Evolutionary conservation across 2,888 invertebrate species (phyloP).

Genomic region (Philopedon plagiatum): DNA sequence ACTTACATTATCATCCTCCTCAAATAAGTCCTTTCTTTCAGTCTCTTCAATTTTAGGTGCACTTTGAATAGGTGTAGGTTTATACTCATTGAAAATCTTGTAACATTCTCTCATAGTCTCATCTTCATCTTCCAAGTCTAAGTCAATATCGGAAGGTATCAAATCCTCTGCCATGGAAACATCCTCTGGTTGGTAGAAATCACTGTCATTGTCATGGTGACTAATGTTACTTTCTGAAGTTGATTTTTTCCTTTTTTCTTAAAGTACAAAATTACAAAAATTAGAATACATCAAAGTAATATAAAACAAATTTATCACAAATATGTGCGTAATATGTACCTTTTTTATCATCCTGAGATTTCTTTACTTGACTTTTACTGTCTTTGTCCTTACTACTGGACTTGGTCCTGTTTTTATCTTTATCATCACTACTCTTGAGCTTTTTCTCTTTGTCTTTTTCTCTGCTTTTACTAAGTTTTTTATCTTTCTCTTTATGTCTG

Average conservation of each 20-base stretch:
- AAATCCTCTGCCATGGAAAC: conserved; percentile 28
- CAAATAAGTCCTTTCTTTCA: conserved; percentile 41
- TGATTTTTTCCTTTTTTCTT: conserved; percentile 59
- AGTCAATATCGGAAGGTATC: conserved; percentile 48
- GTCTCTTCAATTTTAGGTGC: conserved; percentile 39
- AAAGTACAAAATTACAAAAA: background rate
- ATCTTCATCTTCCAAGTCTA: conserved; percentile 73
- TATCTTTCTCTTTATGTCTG: conserved; percentile 41
- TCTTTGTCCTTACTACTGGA: conserved; percentile 23
- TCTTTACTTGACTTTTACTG: conserved; percentile 15
- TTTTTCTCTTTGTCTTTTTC: conserved; percentile 48
- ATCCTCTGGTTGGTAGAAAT: conserved; percentile 24
- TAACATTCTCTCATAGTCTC: conserved; percentile 80
- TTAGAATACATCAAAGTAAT: too few relatives aligned
- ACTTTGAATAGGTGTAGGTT: conserved; percentile 63
- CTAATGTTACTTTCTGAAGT: conserved; percentile 59
- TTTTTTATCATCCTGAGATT: conserved; percentile 16
- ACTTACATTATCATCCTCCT: conserved; percentile 36
- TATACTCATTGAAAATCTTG: conserved; percentile 88
- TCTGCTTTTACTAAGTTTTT: conserved; percentile 59
- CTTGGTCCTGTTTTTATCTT: background rate
- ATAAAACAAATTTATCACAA: too few relatives aligned
- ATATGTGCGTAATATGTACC: conserved; percentile 3
- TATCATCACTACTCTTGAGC: background rate
- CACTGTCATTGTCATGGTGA: conserved; percentile 48